Percentiles rank a stretch among this genome's conserved stretches.
Evolutionary conservation across 1,140 invertebrate genomes (phyloP).

Genomic region (Cydia splendana): DNA sequence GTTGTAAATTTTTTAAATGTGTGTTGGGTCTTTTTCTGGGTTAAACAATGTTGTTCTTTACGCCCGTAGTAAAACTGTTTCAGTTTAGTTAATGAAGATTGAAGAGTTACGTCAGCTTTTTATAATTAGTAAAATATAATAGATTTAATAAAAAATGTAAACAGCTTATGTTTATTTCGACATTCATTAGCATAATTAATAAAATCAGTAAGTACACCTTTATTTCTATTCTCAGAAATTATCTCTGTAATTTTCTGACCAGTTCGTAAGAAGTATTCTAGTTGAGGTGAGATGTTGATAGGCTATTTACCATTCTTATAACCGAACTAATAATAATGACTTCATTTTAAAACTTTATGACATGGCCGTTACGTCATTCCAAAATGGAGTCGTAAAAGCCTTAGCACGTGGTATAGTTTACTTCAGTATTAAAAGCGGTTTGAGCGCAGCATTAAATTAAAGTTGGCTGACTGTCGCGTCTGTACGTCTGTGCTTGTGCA

Average conservation of each 20-base stretch:
- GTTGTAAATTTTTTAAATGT: neutral
- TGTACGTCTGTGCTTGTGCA: conserved; percentile 41
- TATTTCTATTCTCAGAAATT: too few relatives aligned
- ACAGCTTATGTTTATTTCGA: neutral
- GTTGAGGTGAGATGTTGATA: too few relatives aligned
- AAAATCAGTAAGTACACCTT: too few relatives aligned
- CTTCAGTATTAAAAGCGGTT: conserved; percentile 34
- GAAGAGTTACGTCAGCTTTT: neutral
- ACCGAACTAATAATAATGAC: neutral
- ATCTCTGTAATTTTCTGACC: too few relatives aligned
- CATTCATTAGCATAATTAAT: too few relatives aligned
- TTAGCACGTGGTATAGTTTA: conserved; percentile 11
- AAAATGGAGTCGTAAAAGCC: neutral
- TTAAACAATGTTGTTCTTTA: neutral
- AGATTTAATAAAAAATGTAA: neutral
- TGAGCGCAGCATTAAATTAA: conserved; percentile 65
- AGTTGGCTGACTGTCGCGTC: conserved; percentile 54
- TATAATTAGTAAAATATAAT: neutral
- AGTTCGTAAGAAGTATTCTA: too few relatives aligned
- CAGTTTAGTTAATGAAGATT: conserved; percentile 7
- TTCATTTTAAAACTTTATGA: neutral
- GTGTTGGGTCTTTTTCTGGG: neutral
- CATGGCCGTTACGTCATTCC: neutral
- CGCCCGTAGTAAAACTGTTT: neutral
- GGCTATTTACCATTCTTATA: too few relatives aligned